Conservation (phyloP, 2,113 vertebrate species). For the Maccullochella peelii region DNA sequence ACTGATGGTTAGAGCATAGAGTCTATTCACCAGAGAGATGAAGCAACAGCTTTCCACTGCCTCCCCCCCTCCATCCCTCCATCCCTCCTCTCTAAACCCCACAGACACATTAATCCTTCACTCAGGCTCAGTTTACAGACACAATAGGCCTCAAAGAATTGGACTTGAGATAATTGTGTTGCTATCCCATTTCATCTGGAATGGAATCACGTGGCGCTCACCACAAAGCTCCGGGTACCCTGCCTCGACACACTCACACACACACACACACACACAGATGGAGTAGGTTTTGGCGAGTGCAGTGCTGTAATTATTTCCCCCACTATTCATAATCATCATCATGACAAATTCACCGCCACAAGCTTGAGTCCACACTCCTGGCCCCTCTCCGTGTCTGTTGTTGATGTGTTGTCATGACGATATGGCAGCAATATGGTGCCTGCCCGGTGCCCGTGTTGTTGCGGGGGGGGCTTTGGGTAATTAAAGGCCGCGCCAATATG, state of each 20-base stretch:
- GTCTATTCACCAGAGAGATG: conserved; percentile 72
- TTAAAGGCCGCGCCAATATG: conserved; percentile 66
- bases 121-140: conserved; percentile 81
- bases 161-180: conserved; percentile 86
- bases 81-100: conserved; percentile 47
- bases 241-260: conserved; percentile 9
- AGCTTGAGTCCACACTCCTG: conserved; percentile 42
- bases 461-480: conserved; percentile 50
- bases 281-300: conserved; percentile 66
- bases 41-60: conserved; percentile 62
- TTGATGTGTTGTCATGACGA: conserved; percentile 72
- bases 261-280: conserved; percentile 26
- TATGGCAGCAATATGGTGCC: conserved; percentile 62
- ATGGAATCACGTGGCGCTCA: conserved; percentile 73
- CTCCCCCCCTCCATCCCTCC: neutral
- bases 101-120: conserved; percentile 80
- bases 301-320: conserved; percentile 60
- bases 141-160: conserved; percentile 84
- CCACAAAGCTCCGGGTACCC: conserved; percentile 65
- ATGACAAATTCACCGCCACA: conserved; percentile 62
- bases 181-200: conserved; percentile 85
- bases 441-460: conserved; percentile 52
- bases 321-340: conserved; percentile 67
- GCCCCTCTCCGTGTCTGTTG: conserved; percentile 31
- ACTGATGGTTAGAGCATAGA: conserved; percentile 70